Conservation (phyloP, 2,113 vertebrate species). For the Hypomesus transpacificus region DNA sequence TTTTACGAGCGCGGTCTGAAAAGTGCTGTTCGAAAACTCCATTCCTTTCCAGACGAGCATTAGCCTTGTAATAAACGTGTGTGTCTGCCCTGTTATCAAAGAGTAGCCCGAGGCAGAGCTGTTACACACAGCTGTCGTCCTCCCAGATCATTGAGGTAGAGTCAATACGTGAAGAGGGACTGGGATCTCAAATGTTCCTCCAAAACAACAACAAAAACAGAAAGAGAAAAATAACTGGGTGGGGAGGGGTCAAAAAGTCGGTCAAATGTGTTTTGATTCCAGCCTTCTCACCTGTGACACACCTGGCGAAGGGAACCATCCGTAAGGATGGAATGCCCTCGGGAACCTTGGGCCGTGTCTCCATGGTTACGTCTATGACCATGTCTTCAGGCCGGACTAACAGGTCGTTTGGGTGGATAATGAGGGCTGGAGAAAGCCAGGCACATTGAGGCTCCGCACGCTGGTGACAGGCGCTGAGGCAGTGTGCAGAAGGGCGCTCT, state of each 20-base stretch:
- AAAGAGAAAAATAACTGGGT: neutral
- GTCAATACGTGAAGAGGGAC: neutral
- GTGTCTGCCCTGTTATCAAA: neutral
- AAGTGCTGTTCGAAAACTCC: too few species aligned
- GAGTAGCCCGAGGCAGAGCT: too few species aligned
- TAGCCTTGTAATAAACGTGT: too few species aligned
- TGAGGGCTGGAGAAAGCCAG: slow-evolving; percentile 1
- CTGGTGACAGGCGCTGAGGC: too few species aligned
- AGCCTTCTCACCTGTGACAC: neutral
- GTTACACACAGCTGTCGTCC: neutral
- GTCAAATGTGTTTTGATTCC: slow-evolving; percentile 3
- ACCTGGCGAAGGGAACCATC: neutral
- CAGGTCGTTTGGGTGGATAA: slow-evolving; percentile 39
- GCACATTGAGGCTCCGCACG: neutral
- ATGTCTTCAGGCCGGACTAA: slow-evolving; percentile 35
- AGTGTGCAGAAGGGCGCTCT: too few species aligned
- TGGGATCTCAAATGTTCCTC: neutral
- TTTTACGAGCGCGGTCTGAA: too few species aligned
- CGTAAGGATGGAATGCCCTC: neutral
- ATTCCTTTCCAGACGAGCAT: too few species aligned
- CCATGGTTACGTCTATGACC: slow-evolving; percentile 11
- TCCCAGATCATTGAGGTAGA: neutral
- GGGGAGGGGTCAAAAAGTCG: neutral
- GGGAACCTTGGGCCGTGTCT: neutral
- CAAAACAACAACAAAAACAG: neutral